Percentiles rank a stretch among this genome's conserved stretches.
phyloP scores from a whole-genome alignment of 2,888 invertebrate genomes.

The Chaitophorus viminalis region DNA sequence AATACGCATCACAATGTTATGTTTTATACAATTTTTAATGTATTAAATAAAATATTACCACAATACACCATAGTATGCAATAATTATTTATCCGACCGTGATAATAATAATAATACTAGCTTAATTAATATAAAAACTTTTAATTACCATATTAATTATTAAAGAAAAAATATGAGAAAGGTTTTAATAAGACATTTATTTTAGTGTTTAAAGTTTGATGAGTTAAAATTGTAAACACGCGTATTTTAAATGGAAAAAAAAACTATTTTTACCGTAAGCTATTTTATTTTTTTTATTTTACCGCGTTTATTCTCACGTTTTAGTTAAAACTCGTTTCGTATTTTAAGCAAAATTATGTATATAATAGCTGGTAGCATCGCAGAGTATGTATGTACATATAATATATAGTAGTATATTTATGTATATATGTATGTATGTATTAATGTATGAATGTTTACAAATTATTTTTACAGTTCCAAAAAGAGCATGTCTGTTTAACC shows the following conservation, averaged over 20 bases:
- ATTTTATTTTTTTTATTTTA: neutral
- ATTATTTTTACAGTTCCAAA: neutral
- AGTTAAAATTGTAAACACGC: neutral
- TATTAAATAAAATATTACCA: no score
- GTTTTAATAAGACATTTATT: neutral
- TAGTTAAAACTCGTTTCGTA: slow-evolving; percentile 7
- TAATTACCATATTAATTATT: neutral
- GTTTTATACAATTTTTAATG: no score
- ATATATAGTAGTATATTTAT: neutral
- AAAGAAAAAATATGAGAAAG: neutral
- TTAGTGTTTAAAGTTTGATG: neutral
- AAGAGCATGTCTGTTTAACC: slow-evolving; percentile 8
- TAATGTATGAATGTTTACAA: neutral
- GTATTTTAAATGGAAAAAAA: neutral
- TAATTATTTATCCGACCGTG: no score
- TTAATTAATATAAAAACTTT: no score
- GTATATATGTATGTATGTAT: neutral
- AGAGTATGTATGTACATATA: no score
- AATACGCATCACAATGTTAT: no score
- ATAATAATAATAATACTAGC: no score
- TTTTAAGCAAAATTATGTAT: slow-evolving; percentile 20
- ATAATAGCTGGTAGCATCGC: no score
- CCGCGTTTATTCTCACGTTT: slow-evolving; percentile 42
- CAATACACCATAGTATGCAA: no score
- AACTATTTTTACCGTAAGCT: neutral